A percentile compares a stretch with the other conserved stretches of the same genome.
phyloP scores from a whole-genome alignment of 2,797 vertebrate genomes.

The Arctocebus calabarensis region DNA sequence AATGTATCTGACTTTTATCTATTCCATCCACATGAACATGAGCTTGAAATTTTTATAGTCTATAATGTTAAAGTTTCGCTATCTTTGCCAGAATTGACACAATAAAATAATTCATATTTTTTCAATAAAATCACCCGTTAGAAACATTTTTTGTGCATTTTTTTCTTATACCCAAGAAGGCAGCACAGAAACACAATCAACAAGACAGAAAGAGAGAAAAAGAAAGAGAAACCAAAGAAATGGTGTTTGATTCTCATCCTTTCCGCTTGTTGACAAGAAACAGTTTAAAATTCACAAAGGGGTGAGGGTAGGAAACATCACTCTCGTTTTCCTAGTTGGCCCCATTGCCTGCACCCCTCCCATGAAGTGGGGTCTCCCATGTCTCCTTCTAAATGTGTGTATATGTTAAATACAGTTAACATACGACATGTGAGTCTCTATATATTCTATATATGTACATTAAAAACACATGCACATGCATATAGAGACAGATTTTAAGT shows the following conservation, averaged over 20 bases:
- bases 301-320: neutral
- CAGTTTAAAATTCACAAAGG: neutral
- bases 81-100: neutral
- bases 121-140: neutral
- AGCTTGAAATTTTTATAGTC: slow-evolving; percentile 14
- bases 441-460: neutral
- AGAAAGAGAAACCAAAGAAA: neutral
- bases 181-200: neutral
- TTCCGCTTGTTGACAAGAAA: neutral
- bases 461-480: neutral
- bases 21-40: neutral
- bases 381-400: neutral
- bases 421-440: neutral
- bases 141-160: neutral
- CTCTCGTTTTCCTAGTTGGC: neutral
- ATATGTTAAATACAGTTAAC: neutral
- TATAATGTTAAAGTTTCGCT: slow-evolving; percentile 4
- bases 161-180: neutral
- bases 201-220: neutral
- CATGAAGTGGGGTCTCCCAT: neutral
- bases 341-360: neutral
- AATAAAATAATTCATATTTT: neutral
- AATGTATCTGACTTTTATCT: neutral
- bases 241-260: neutral
- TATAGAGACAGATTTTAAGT: neutral